Conservation (phyloP, 2,888 invertebrate species). For the Elgonia sp. region DNA sequence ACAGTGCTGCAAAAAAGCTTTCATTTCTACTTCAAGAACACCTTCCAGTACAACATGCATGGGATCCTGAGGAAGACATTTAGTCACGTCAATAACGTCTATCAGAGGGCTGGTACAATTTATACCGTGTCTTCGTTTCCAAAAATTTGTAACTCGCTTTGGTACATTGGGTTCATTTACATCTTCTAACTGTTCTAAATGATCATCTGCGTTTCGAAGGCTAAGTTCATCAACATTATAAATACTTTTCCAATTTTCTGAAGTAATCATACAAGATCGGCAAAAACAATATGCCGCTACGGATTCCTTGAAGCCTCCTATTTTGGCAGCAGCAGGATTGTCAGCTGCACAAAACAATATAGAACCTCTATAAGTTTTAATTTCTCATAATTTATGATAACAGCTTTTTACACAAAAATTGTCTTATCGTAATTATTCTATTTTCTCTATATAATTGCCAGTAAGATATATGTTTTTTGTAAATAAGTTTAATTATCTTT, state of each 20-base stretch:
- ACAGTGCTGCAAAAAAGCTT: background rate
- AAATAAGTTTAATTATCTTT: no score
- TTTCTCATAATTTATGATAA: no score
- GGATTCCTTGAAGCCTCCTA: constrained; percentile 15
- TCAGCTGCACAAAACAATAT: constrained; percentile 3
- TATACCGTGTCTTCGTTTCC: constrained; percentile 28
- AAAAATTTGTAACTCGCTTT: constrained; percentile 22
- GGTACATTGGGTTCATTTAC: constrained; percentile 13
- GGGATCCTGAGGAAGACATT: background rate
- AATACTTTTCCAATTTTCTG: constrained; percentile 10
- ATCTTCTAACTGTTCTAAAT: constrained; percentile 14
- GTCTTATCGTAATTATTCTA: no score
- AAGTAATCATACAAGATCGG: constrained; percentile 11
- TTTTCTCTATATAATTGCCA: no score
- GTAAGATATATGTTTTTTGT: no score
- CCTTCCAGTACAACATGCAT: constrained; percentile 16
- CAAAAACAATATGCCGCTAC: constrained; percentile 1
- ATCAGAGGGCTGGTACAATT: constrained; percentile 4
- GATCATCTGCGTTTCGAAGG: constrained; percentile 6
- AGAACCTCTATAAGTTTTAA: constrained; percentile 13
- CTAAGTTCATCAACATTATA: background rate
- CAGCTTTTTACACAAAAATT: no score
- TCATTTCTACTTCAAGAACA: constrained; percentile 14
- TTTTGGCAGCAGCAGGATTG: constrained; percentile 16
- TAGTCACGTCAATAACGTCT: constrained; percentile 7